phyloP scores from a whole-genome alignment of 2,888 invertebrate genomes.

The Drosophila pegasa region DNA sequence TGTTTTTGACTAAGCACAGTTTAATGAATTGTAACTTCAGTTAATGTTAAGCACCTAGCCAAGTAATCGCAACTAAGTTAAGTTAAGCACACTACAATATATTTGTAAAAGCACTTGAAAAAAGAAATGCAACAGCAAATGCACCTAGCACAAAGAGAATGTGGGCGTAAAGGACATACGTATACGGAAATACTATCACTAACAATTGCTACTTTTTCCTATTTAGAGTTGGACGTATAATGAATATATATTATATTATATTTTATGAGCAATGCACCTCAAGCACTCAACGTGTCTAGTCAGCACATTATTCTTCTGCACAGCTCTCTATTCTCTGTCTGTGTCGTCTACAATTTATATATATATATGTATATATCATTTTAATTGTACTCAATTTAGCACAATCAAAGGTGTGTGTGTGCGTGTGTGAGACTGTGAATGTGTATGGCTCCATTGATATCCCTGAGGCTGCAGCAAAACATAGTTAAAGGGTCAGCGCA shows the following conservation, averaged over 20 bases:
- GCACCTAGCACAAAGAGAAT: slow-evolving; percentile 39
- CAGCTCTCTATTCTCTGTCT: slow-evolving; percentile 38
- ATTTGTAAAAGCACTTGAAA: slow-evolving; percentile 34
- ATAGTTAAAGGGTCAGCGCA: slow-evolving; percentile 49
- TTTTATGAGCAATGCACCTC: slow-evolving; percentile 40
- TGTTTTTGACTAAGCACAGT: slow-evolving; percentile 63
- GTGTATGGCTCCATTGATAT: slow-evolving; percentile 36
- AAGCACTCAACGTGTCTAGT: slow-evolving; percentile 46
- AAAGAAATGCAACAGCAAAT: slow-evolving; percentile 7
- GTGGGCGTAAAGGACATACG: slow-evolving; percentile 1
- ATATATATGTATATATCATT: slow-evolving; percentile 12
- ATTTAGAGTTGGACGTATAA: slow-evolving; percentile 12
- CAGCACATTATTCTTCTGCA: slow-evolving; percentile 39
- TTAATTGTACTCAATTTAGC: slow-evolving; percentile 71
- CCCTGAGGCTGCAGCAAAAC: slow-evolving; percentile 26
- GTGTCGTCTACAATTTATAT: slow-evolving; percentile 21
- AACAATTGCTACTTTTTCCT: slow-evolving; percentile 4
- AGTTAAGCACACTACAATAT: slow-evolving; percentile 48
- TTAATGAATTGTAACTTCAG: slow-evolving; percentile 58
- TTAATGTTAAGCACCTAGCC: slow-evolving; percentile 69
- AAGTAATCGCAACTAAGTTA: slow-evolving; percentile 56
- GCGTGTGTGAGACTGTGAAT: not conserved
- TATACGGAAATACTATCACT: not conserved
- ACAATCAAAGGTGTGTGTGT: slow-evolving; percentile 36
- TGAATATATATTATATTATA: slow-evolving; percentile 9